A percentile compares a stretch with the other conserved stretches of the same genome.
Evolutionary conservation across 2,797 vertebrate genomes (phyloP).

Genomic region (Dicrostonyx torquatus): DNA sequence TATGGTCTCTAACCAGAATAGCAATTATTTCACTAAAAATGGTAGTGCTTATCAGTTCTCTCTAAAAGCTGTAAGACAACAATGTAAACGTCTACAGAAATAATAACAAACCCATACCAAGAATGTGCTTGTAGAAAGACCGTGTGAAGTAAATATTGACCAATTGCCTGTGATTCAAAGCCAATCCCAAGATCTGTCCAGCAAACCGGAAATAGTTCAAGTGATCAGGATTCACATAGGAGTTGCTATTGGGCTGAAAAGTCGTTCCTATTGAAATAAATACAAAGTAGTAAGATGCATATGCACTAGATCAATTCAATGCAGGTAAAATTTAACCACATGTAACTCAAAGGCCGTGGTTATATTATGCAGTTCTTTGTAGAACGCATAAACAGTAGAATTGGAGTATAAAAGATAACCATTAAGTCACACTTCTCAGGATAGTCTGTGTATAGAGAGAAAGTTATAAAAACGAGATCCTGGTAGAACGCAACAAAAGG

Average conservation of each 20-base stretch:
- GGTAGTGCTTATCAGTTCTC: background rate
- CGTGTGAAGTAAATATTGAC: slow-evolving; percentile 99
- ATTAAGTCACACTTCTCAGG: slow-evolving; percentile 51
- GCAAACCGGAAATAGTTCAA: slow-evolving; percentile 98
- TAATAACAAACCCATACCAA: slow-evolving; percentile 89
- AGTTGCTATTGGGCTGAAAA: slow-evolving; percentile 99
- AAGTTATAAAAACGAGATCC: slow-evolving; percentile 45
- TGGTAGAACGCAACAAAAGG: slow-evolving; percentile 32
- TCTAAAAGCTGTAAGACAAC: slow-evolving; percentile 25
- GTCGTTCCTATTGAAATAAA: slow-evolving; percentile 92
- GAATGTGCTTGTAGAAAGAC: slow-evolving; percentile 99
- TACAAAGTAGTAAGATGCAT: slow-evolving; percentile 41
- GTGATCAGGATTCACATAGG: slow-evolving; percentile 98
- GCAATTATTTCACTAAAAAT: slow-evolving; percentile 49
- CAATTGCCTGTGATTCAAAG: slow-evolving; percentile 96
- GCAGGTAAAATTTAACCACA: slow-evolving; percentile 38
- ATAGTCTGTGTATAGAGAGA: slow-evolving; percentile 33
- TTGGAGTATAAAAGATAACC: background rate
- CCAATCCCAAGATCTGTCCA: slow-evolving; percentile 97
- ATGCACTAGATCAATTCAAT: slow-evolving; percentile 38
- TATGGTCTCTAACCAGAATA: slow-evolving; percentile 23
- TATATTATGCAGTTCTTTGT: slow-evolving; percentile 30
- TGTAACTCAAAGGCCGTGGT: slow-evolving; percentile 24
- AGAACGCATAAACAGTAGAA: slow-evolving; percentile 8
- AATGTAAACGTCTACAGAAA: slow-evolving; percentile 29